Evolutionary conservation across 2,113 vertebrate genomes (phyloP), one percentile per base, ranked within the genome.

Genomic region (Crotalus horridus): DNA sequence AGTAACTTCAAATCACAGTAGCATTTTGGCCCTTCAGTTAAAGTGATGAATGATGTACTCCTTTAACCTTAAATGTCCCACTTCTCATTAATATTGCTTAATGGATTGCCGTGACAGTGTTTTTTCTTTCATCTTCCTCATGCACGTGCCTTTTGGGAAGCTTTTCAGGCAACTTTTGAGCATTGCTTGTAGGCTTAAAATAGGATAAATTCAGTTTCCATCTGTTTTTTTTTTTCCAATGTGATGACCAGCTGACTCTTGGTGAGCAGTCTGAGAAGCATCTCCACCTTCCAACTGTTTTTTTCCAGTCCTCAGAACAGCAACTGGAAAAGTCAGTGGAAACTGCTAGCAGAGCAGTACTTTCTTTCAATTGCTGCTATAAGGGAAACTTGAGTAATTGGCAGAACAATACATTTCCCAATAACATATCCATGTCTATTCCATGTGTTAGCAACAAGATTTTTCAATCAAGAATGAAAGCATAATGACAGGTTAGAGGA

Each of bases 311-410:
- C 29, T 61, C 55, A 39, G 53, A 85, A 86, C 43, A 93, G 69
- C 69, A 93, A 69, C 88, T 89, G 88, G 88, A 89, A 85, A 51
- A 56, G 55, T 33, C 33, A 81, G 74, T 81, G 74, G 74, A 81
- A 81, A 81, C 74, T 43, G 33, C 39, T 33, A 56, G 46, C 88
- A 89, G 29, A 85, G 54, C 53, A 11, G 55, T n/a, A 23, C 64
- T 74, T n/a, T 23, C 17, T 6, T 59, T 11, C 61, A 64, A 10
- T 51, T 59, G 39, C 33, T 58, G 64, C 39, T 89, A 3, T 48
- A 48, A 61, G 43, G 43, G 87, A 85, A 92, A 89, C 26, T 43
- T 89, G 92, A 92, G 29, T 89, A 85, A 69, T 85, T 55, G 91
- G 87, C 91, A 89, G 64, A 39, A 85, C 64, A 81, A 56, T 85